Evolutionary conservation across 2,888 invertebrate genomes (phyloP).

Genomic region (Callinectes sapidus): DNA sequence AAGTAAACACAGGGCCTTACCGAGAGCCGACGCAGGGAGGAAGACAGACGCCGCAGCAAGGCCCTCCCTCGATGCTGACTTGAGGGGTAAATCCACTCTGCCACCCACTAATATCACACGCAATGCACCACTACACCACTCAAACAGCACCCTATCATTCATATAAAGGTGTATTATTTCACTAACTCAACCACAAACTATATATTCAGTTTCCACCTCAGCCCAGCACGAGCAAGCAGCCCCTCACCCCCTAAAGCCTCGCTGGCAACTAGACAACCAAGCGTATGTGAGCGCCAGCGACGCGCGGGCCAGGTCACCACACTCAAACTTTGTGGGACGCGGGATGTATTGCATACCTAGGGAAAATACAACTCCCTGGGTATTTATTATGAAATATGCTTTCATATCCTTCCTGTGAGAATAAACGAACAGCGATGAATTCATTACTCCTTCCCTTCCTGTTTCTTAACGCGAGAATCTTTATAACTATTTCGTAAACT

Average conservation of each 20-base stretch:
- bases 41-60: constrained; percentile 42
- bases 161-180: constrained; percentile 47
- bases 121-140: constrained; percentile 52
- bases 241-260: constrained; percentile 63
- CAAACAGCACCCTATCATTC: constrained; percentile 45
- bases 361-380: background rate
- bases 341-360: constrained; percentile 41
- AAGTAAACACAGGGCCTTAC: constrained; percentile 45
- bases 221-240: constrained; percentile 50
- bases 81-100: constrained; percentile 55
- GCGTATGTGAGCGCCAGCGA: constrained; percentile 61
- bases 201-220: constrained; percentile 56
- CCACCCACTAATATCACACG: constrained; percentile 48
- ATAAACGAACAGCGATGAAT: background rate
- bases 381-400: background rate
- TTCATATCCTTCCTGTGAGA: background rate
- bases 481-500: background rate
- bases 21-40: constrained; percentile 53
- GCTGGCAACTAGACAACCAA: constrained; percentile 56
- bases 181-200: constrained; percentile 53
- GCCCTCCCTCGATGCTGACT: constrained; percentile 46
- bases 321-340: constrained; percentile 47
- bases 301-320: constrained; percentile 60
- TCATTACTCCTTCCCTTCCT: background rate
- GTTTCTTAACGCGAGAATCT: background rate